phyloP scores from a whole-genome alignment of 2,888 invertebrate genomes.

The Drosophila subquinaria region DNA sequence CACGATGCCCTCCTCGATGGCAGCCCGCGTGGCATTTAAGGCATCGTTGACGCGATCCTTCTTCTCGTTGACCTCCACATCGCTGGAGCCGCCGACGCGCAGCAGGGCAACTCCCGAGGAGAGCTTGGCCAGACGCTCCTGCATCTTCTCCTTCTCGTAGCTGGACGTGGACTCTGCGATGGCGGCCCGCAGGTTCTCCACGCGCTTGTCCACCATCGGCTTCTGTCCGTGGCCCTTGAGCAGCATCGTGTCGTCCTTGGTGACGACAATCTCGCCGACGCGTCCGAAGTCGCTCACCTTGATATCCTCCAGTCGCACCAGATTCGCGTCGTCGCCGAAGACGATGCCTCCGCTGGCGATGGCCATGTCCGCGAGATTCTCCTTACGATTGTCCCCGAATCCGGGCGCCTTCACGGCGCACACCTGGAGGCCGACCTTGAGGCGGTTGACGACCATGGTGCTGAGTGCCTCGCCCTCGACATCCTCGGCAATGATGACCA shows the following conservation, averaged over 20 bases:
- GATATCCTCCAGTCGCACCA: constrained; percentile 95
- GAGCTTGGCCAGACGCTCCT: constrained; percentile 94
- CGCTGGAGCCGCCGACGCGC: constrained; percentile 94
- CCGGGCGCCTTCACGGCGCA: constrained; percentile 98
- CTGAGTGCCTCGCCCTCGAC: constrained; percentile 97
- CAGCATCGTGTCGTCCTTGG: constrained; percentile 95
- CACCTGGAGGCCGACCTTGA: constrained; percentile 96
- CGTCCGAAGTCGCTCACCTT: constrained; percentile 92
- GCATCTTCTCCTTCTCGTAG: constrained; percentile 97
- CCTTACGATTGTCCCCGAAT: constrained; percentile 97
- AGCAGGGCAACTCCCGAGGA: constrained; percentile 93
- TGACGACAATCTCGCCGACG: constrained; percentile 94
- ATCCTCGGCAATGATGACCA: constrained; percentile 97
- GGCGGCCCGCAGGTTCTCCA: constrained; percentile 93
- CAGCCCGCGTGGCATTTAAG: constrained; percentile 96
- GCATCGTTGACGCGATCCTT: constrained; percentile 98
- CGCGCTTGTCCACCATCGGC: constrained; percentile 91
- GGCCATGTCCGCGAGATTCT: constrained; percentile 96
- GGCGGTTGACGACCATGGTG: constrained; percentile 95
- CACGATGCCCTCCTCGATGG: constrained; percentile 98
- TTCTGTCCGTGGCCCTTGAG: constrained; percentile 91
- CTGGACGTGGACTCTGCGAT: constrained; percentile 94
- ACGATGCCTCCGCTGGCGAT: constrained; percentile 95
- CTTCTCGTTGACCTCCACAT: constrained; percentile 97
- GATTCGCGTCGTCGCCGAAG: constrained; percentile 96